Conservation (phyloP, 2,797 vertebrate genomes). For the Odontamblyopus lacepedii region DNA sequence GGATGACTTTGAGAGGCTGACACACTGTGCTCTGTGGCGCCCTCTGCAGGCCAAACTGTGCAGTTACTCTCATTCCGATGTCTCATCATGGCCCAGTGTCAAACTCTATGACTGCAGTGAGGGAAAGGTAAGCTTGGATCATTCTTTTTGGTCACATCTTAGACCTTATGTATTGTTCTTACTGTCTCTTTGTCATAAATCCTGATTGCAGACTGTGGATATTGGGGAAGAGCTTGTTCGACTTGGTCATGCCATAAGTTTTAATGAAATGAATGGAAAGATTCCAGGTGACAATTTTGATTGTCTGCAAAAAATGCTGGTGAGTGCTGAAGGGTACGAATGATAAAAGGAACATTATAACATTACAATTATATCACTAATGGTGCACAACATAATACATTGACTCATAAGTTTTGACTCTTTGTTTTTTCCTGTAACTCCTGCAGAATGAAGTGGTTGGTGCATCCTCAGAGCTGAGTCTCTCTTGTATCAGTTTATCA, state of each 20-base stretch:
- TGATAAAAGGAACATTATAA: not conserved
- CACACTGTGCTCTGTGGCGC: constrained; percentile 84
- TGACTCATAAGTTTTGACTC: not conserved
- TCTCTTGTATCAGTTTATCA: constrained; percentile 83
- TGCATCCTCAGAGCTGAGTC: constrained; percentile 73
- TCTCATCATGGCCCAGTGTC: constrained; percentile 81
- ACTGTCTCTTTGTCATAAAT: not conserved
- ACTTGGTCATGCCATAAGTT: constrained; percentile 76
- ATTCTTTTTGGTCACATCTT: not conserved
- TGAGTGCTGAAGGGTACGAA: constrained; percentile 45
- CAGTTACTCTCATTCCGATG: constrained; percentile 84
- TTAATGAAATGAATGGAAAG: constrained; percentile 61
- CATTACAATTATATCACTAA: not conserved
- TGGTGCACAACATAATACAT: not conserved
- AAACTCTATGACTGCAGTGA: constrained; percentile 75
- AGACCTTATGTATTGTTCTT: not conserved
- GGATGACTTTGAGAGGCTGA: constrained; percentile 84
- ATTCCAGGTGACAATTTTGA: constrained; percentile 52
- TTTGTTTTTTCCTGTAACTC: not conserved
- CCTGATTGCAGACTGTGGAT: constrained; percentile 75
- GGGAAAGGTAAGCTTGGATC: constrained; percentile 68
- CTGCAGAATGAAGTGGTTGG: constrained; percentile 75
- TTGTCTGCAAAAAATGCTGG: constrained; percentile 74
- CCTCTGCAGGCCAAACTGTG: constrained; percentile 86
- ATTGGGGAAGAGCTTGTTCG: constrained; percentile 84